A percentile compares a stretch with the other conserved stretches of the same genome.
Conservation (phyloP, 1,140 invertebrate species). For the Gryon sp. region DNA sequence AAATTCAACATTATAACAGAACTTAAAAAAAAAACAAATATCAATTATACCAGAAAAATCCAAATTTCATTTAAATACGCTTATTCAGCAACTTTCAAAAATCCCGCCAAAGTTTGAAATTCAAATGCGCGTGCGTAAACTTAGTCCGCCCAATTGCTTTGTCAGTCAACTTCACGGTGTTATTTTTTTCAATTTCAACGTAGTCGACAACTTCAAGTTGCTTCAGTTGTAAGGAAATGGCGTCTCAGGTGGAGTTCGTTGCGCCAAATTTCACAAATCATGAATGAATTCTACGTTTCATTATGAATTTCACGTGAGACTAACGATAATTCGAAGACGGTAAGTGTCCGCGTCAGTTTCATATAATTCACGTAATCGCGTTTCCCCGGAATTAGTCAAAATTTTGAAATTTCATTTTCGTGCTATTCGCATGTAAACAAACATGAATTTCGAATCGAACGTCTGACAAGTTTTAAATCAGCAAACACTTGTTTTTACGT, state of each 20-base stretch:
- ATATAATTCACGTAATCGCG: slow-evolving; percentile 12
- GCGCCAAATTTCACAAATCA: slow-evolving; percentile 77
- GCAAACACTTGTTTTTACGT: too few species aligned
- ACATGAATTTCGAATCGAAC: slow-evolving; percentile 63
- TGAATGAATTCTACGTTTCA: slow-evolving; percentile 77
- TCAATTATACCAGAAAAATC: too few species aligned
- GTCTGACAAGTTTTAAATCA: slow-evolving; percentile 42
- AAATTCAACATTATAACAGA: too few species aligned
- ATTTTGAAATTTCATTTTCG: slow-evolving; percentile 43
- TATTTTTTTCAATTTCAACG: slow-evolving; percentile 27
- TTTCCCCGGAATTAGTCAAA: slow-evolving; percentile 1
- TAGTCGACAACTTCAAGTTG: slow-evolving; percentile 43
- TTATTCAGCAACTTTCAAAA: too few species aligned
- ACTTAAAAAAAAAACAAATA: too few species aligned
- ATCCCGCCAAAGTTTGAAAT: neutral
- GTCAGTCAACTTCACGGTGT: slow-evolving; percentile 10
- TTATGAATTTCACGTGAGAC: slow-evolving; percentile 69
- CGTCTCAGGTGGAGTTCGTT: slow-evolving; percentile 78
- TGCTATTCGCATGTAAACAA: slow-evolving; percentile 78
- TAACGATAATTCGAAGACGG: slow-evolving; percentile 63
- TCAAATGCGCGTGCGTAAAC: neutral
- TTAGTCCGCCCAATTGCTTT: slow-evolving; percentile 21
- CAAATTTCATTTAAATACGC: too few species aligned
- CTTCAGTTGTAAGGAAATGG: slow-evolving; percentile 78
- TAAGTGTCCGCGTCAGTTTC: slow-evolving; percentile 64